These are phyloP conservation scores for Agrilus planipennis DNA, from an alignment of 1,140 invertebrate genomes.

Conservation along the genomic window DNA sequence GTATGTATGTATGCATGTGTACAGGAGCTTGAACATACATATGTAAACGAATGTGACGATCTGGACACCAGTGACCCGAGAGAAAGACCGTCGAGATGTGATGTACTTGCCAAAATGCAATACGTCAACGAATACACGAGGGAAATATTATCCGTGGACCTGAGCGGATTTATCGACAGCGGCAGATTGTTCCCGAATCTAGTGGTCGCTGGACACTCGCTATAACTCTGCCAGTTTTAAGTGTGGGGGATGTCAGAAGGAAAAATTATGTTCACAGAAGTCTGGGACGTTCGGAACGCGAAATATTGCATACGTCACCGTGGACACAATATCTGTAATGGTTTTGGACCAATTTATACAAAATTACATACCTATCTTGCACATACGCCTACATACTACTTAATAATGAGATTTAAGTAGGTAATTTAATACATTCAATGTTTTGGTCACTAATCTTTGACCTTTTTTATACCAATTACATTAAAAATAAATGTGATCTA, in stretches of 20 bases:
- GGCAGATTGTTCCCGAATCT: constrained; percentile 30
- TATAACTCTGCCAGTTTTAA: constrained; percentile 20
- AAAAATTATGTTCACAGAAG: constrained; percentile 17
- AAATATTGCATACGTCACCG: background rate
- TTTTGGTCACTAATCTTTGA: too few relatives aligned
- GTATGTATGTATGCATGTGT: too few relatives aligned
- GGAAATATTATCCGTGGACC: constrained; percentile 28
- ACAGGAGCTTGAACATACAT: too few relatives aligned
- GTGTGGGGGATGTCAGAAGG: constrained; percentile 10
- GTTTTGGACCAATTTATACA: background rate
- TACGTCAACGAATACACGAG: constrained; percentile 25
- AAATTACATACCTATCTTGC: background rate
- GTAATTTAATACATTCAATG: too few relatives aligned
- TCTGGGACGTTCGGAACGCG: background rate
- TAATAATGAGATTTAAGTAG: background rate
- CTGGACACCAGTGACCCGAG: too few relatives aligned
- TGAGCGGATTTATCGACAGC: constrained; percentile 28
- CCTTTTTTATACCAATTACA: too few relatives aligned
- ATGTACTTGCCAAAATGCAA: constrained; percentile 24
- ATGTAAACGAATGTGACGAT: too few relatives aligned
- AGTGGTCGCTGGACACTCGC: constrained; percentile 26
- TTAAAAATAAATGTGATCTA: too few relatives aligned
- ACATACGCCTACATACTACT: background rate
- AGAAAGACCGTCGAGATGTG: too few relatives aligned
- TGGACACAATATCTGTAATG: background rate